Percentiles rank a stretch among this genome's conserved stretches.
phyloP scores from a whole-genome alignment of 2,113 vertebrate genomes.

The Hypocryptadius cinnamomeus region DNA sequence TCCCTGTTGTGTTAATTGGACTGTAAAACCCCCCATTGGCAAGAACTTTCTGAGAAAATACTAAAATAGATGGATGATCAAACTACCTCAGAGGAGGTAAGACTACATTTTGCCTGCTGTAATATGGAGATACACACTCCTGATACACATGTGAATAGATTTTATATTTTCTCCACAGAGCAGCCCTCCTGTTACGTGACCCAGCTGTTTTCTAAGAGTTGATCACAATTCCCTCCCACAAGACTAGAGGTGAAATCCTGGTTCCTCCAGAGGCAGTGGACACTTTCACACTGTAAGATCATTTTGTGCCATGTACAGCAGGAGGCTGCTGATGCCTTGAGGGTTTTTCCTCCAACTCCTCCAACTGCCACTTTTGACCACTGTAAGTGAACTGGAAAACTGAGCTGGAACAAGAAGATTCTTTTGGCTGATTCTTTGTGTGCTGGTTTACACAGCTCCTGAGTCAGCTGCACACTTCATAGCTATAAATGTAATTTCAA shows the following conservation, averaged over 20 bases:
- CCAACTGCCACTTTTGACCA: background rate
- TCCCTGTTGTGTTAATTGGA: background rate
- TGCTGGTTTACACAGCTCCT: background rate
- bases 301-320: background rate
- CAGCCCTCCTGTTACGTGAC: background rate
- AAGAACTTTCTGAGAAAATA: background rate
- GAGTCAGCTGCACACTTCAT: background rate
- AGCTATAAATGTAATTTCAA: background rate
- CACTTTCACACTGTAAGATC: background rate
- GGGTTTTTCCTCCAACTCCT: background rate
- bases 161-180: background rate
- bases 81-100: background rate
- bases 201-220: background rate
- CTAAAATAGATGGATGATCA: background rate
- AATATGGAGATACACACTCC: background rate
- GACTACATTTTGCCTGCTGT: background rate
- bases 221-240: background rate
- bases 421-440: background rate
- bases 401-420: background rate
- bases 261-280: background rate
- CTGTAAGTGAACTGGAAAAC: background rate
- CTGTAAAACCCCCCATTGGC: background rate
- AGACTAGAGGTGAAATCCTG: background rate
- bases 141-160: background rate
- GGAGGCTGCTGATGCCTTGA: background rate